Evolutionary conservation across 2,888 invertebrate species (phyloP), one percentile per base, ranked within the genome.

Genomic region (Desoria tigrina): DNA sequence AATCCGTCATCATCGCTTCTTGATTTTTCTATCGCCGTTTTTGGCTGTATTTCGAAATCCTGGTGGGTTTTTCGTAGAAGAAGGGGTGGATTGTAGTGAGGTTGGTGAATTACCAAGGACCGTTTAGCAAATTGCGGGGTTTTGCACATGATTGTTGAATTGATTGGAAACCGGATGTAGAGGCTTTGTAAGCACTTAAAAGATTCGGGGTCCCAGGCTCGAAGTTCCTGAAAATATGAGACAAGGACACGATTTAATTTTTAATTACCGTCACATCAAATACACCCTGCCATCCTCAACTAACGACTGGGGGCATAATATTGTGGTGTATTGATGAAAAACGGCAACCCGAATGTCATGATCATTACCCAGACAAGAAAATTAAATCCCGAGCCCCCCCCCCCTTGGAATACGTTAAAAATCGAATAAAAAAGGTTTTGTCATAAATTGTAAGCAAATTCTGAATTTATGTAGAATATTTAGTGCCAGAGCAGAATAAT

Each of bases 401-500:
- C n/a, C n/a, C n/a, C n/a, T n/a, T n/a, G n/a, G n/a, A n/a, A n/a
- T n/a, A n/a, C n/a, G n/a, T n/a, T n/a, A n/a, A n/a, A n/a, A n/a
- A n/a, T n/a, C n/a, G n/a, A n/a, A n/a, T n/a, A n/a, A n/a, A n/a
- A n/a, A n/a, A n/a, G n/a, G n/a, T n/a, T n/a, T n/a, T n/a, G n/a
- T n/a, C n/a, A n/a, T n/a, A n/a, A n/a, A n/a, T n/a, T n/a, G n/a
- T n/a, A n/a, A n/a, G n/a, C n/a, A n/a, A n/a, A n/a, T n/a, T n/a
- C n/a, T n/a, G 14, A 3, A 55, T 2, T 3, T 28, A 14, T 26
- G 32, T 23, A 32, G 32, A 55, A 6, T 55, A 27, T 26, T 50
- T 7, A 60, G 49, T 74, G 65, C 74, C 74, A 74, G 9, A 72
- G 72, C 11, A 72, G 71, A 7, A 74, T 56, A 53, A 73, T 73